Base-by-base conservation (phyloP, 2,888 invertebrate genomes). In the Ochlodes sylvanus region DNA sequence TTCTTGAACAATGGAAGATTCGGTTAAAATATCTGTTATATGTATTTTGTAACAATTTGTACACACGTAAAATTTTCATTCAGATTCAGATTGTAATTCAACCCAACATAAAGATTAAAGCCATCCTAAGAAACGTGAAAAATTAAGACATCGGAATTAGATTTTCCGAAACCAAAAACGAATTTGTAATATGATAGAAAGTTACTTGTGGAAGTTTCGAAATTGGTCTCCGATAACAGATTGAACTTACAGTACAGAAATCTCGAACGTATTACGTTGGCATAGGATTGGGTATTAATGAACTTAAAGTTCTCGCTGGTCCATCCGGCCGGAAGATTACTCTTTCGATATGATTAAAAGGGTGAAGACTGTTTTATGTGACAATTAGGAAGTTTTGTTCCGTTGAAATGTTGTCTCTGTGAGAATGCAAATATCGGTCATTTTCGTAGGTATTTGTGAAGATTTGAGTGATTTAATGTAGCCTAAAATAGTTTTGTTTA, bases 281-380 rank as follows among this genome's bases (percentile, higher is more conserved):
- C 4, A 61, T 75, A 84, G 82, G 77, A 75, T 75, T 75, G 75
- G 69, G 72, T 70, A 70, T 74, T 47, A n/a, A 54, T 68, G 70
- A 71, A 72, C 70, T 67, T 73, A 79, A 76, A 81, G 79, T 76
- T 82, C 81, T 80, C 80, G 80, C 80, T 83, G 76, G 82, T 81
- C 79, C 87, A 88, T 86, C 88, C 90, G 88, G 85, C 85, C 92
- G 92, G 91, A 92, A 90, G 90, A 92, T 92, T 88, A 86, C 84
- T 87, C 89, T 88, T 91, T 92, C 86, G 91, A 89, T 90, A 92
- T 92, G 91, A 92, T 92, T 91, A 90, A 92, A 90, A 89, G 89
- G 90, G 92, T 87, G 92, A 87, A 81, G 92, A 92, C 87, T 88
- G 87, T 86, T 92, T 92, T 89, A 92, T 91, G 89, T 87, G 82